Base-by-base conservation (phyloP, 2,888 invertebrate genomes). In the Globia sparganii region DNA sequence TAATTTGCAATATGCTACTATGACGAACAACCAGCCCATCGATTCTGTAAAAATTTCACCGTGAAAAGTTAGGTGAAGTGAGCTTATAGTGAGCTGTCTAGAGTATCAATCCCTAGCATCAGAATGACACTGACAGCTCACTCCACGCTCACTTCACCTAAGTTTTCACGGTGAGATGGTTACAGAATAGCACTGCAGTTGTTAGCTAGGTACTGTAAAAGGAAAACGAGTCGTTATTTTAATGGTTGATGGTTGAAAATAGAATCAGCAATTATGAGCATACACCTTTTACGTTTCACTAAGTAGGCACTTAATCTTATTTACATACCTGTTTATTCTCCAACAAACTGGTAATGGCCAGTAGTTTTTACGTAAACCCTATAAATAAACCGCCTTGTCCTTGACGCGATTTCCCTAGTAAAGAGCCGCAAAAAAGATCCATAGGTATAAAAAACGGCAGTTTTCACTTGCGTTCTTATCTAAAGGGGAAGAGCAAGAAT, bases 401-500 rank as follows among this genome's bases (percentile, higher is more conserved):
- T 15, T 37, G 53, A 25, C 28, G 53, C 9, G 43, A 53, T 62
- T 43, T 40, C 15, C n/a, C 2, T 25, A 31, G 8, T 31, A 34
- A 46, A 28, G 37, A 43, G 58, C 43, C 53, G 28, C 59, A 25
- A 61, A 21, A 28, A 64, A 31, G 31, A 66, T 83, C 25, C 49
- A n/a, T 62, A 72, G 3, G 4, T 11, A 78, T 74, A 71, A 71
- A 74, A 75, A 70, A 62, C 40, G 72, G 34, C 56, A 53, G 34
- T 43, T 66, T 77, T 73, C 67, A 75, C 72, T 78, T 66, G 43
- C 68, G 56, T 46, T 31, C 72, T 71, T 73, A 84, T 78, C 78
- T 78, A 40, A 72, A 72, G 21, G 61, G 67, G 56, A 40, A 69
- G 43, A 37, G 18, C 9, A 75, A 71, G 75, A 80, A 74, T 73